Evolutionary conservation across 2,888 invertebrate species (phyloP).

Genomic region (Nymphalis urticae): DNA sequence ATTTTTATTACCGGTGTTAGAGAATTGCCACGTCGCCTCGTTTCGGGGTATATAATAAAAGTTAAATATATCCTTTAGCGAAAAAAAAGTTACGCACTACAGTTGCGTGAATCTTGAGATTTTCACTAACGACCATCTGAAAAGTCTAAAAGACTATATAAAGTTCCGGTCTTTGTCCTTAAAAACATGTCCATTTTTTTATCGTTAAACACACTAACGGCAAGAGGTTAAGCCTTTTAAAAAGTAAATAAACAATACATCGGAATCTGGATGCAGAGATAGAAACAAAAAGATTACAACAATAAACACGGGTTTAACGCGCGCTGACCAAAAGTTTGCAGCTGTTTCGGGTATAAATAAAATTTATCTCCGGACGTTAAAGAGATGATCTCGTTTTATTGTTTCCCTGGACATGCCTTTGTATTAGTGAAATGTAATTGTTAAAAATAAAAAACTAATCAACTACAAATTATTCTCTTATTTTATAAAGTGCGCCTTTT

Average conservation of each 20-base stretch:
- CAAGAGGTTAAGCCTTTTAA: slow-evolving; percentile 41
- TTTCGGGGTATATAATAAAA: too few relatives aligned
- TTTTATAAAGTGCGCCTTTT: neutral
- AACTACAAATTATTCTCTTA: neutral
- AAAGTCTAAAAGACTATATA: too few relatives aligned
- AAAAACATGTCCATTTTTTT: slow-evolving; percentile 25
- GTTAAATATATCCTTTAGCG: too few relatives aligned
- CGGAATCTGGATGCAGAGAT: slow-evolving; percentile 50
- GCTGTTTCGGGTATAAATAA: slow-evolving; percentile 79
- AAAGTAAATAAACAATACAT: slow-evolving; percentile 56
- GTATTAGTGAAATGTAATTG: slow-evolving; percentile 30
- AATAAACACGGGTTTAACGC: slow-evolving; percentile 64
- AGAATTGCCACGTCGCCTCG: too few relatives aligned
- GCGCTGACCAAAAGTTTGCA: slow-evolving; percentile 81
- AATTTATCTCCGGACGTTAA: slow-evolving; percentile 77
- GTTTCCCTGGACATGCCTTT: slow-evolving; percentile 49
- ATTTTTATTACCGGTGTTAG: too few relatives aligned
- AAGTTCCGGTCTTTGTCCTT: slow-evolving; percentile 45
- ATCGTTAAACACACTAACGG: slow-evolving; percentile 28
- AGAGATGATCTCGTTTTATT: slow-evolving; percentile 72
- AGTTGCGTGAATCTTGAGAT: too few relatives aligned
- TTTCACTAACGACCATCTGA: too few relatives aligned
- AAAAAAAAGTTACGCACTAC: too few relatives aligned
- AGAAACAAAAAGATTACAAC: slow-evolving; percentile 68
- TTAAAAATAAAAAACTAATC: neutral